A percentile compares a stretch with the other conserved stretches of the same genome.
phyloP scores from a whole-genome alignment of 1,140 invertebrate genomes.

The Streblospio benedicti region DNA sequence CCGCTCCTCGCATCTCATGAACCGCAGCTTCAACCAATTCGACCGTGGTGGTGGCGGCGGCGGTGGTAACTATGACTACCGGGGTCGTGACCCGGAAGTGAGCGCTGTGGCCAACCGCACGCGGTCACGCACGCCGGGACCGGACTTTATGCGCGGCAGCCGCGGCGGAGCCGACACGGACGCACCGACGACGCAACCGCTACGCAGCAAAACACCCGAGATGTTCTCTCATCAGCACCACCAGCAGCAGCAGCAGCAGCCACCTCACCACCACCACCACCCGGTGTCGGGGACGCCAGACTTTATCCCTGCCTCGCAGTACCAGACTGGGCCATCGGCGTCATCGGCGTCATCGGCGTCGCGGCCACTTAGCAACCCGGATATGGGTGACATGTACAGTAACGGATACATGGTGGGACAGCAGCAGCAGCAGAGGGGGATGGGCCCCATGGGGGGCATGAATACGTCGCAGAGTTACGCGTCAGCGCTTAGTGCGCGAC shows the following conservation, averaged over 20 bases:
- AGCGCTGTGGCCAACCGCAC: conserved; percentile 7
- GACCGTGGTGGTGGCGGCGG: too few species aligned
- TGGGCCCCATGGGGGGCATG: neutral
- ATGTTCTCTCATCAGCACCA: neutral
- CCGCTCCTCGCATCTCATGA: neutral
- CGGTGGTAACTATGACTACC: too few species aligned
- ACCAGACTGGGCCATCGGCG: conserved; percentile 7
- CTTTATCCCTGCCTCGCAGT: conserved; percentile 15
- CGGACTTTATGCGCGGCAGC: conserved; percentile 36
- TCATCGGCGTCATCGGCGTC: neutral
- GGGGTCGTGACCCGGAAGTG: neutral
- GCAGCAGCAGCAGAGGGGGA: neutral
- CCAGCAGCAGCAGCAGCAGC: too few species aligned
- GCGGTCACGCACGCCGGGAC: conserved; percentile 43
- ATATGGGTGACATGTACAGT: neutral
- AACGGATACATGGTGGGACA: neutral
- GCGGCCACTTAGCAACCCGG: neutral
- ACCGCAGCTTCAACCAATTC: conserved; percentile 5
- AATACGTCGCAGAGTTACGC: neutral
- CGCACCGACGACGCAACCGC: too few species aligned
- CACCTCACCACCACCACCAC: too few species aligned
- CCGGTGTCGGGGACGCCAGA: conserved; percentile 15
- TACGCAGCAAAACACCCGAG: conserved; percentile 29
- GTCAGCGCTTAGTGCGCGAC: neutral
- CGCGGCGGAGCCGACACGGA: conserved; percentile 17